phyloP scores from a whole-genome alignment of 1,140 invertebrate species.

The Diachasmimorpha longicaudata region DNA sequence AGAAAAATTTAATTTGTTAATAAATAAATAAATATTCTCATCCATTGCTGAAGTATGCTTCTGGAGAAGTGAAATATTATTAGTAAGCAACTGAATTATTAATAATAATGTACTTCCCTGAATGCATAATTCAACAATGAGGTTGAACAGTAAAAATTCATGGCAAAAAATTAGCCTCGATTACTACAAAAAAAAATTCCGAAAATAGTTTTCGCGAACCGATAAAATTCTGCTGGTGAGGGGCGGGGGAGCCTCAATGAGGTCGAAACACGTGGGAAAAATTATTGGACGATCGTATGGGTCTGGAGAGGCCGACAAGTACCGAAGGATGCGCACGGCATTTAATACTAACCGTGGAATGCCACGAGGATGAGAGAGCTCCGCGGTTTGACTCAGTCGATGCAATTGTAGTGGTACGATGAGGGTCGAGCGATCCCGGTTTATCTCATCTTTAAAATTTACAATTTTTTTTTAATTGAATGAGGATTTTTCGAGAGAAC shows the following conservation, averaged over 20 bases:
- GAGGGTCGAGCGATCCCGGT: neutral
- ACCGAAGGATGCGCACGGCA: neutral
- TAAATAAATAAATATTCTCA: too few relatives aligned
- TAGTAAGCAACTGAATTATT: too few relatives aligned
- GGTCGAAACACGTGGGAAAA: neutral
- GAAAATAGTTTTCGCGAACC: too few relatives aligned
- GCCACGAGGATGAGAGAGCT: neutral
- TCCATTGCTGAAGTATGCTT: too few relatives aligned
- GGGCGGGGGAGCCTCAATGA: neutral
- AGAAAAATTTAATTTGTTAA: too few relatives aligned
- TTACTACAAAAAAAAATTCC: too few relatives aligned
- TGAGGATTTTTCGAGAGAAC: neutral
- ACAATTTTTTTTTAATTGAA: neutral
- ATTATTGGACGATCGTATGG: neutral
- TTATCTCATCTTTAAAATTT: slow-evolving; percentile 5
- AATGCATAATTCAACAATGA: too few relatives aligned
- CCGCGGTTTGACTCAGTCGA: neutral
- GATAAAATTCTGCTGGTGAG: too few relatives aligned
- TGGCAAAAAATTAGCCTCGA: too few relatives aligned
- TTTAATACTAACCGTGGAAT: neutral
- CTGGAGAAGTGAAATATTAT: too few relatives aligned
- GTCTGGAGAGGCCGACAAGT: neutral
- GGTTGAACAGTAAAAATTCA: too few relatives aligned
- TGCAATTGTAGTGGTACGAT: neutral
- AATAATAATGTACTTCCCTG: too few relatives aligned